A percentile compares a stretch with the other conserved stretches of the same genome.
Evolutionary conservation across 2,888 invertebrate genomes (phyloP).

Genomic region (Endomychus coccineus): DNA sequence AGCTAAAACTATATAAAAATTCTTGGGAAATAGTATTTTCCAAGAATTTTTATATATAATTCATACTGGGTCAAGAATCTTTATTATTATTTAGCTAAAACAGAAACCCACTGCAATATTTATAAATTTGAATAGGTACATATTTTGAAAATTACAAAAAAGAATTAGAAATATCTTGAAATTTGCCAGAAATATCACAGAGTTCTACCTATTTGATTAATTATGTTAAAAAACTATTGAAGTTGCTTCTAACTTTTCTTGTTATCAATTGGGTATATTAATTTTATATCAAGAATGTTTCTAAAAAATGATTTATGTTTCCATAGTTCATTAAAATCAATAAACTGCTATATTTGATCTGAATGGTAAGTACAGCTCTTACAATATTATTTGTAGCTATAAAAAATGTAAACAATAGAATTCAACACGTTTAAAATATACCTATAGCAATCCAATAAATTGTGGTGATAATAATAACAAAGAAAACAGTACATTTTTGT

Average conservation of each 20-base stretch:
- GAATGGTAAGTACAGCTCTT: too few relatives aligned
- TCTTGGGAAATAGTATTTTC: too few relatives aligned
- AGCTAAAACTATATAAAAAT: too few relatives aligned
- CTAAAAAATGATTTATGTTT: conserved; percentile 6
- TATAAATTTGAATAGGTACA: conserved; percentile 91
- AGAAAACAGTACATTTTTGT: too few relatives aligned
- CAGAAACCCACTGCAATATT: conserved; percentile 95
- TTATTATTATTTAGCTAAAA: conserved; percentile 66
- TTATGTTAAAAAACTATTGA: conserved; percentile 63
- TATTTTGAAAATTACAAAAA: conserved; percentile 91
- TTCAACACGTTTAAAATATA: too few relatives aligned
- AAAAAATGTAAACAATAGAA: too few relatives aligned
- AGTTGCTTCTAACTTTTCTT: too few relatives aligned
- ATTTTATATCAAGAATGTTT: conserved; percentile 1
- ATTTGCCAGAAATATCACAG: conserved; percentile 86
- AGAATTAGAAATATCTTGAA: conserved; percentile 72
- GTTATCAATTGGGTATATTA: conserved; percentile 5
- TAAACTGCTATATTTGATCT: too few relatives aligned
- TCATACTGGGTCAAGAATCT: conserved; percentile 30
- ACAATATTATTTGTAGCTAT: too few relatives aligned
- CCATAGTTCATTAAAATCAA: neutral
- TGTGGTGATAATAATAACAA: too few relatives aligned
- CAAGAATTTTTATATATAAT: too few relatives aligned
- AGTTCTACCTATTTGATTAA: conserved; percentile 77
- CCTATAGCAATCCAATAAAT: too few relatives aligned